A percentile compares a stretch with the other conserved stretches of the same genome.
These are phyloP conservation scores for Champsocephalus gunnari DNA, from an alignment of 2,797 vertebrate species.

Conservation along the genomic window DNA sequence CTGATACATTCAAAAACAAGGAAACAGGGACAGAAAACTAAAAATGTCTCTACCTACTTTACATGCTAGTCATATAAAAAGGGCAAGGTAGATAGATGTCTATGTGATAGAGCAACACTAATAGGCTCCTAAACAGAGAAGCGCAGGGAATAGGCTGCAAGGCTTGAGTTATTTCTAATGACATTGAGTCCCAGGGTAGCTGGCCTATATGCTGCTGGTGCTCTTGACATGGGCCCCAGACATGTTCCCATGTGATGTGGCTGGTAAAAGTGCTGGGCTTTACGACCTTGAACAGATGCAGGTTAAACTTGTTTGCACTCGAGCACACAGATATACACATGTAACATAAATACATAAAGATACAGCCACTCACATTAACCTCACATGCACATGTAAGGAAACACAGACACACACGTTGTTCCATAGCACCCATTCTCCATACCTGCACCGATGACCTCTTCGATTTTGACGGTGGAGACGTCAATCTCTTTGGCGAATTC, in stretches of 20 bases:
- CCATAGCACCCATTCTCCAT: slow-evolving; percentile 20
- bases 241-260: slow-evolving; percentile 47
- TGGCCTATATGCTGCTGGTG: slow-evolving; percentile 70
- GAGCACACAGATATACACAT: slow-evolving; percentile 10
- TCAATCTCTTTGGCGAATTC: slow-evolving; percentile 99
- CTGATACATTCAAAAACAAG: background rate
- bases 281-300: slow-evolving; percentile 46
- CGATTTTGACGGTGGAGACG: slow-evolving; percentile 98
- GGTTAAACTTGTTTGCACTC: slow-evolving; percentile 35
- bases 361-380: background rate
- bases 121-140: slow-evolving; percentile 48
- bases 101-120: slow-evolving; percentile 36
- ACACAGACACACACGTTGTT: background rate
- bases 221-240: slow-evolving; percentile 63
- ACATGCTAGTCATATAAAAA: slow-evolving; percentile 31
- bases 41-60: background rate
- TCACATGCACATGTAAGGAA: background rate
- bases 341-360: slow-evolving; percentile 10
- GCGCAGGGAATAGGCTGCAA: slow-evolving; percentile 42
- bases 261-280: slow-evolving; percentile 39
- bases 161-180: slow-evolving; percentile 69
- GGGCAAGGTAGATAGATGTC: slow-evolving; percentile 12
- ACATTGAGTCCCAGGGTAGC: slow-evolving; percentile 61
- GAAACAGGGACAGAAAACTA: slow-evolving; percentile 12
- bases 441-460: slow-evolving; percentile 99